Percentiles rank a stretch among this genome's conserved stretches.
phyloP scores from a whole-genome alignment of 2,113 vertebrate species.

The Petromus typicus region DNA sequence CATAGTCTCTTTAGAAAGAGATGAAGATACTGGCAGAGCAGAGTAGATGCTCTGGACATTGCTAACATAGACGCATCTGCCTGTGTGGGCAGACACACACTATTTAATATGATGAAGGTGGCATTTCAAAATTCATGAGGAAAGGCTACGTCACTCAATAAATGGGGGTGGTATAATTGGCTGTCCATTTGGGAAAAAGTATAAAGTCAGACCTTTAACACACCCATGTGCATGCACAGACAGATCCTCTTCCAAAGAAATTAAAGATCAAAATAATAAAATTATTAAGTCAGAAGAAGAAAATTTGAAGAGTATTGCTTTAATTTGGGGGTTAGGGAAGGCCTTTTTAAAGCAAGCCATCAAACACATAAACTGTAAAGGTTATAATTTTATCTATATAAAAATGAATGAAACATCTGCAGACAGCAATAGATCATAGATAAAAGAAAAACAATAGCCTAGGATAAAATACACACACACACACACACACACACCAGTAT shows the following conservation, averaged over 20 bases:
- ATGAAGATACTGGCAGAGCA: not conserved
- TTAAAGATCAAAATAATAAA: conserved; percentile 50
- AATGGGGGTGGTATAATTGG: not conserved
- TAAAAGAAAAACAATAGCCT: conserved; percentile 35
- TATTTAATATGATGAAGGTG: not conserved
- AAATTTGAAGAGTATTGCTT: not conserved
- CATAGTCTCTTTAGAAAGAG: not conserved
- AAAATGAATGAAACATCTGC: not conserved
- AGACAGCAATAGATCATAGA: not conserved
- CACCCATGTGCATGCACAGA: not conserved
- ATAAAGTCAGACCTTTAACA: not conserved
- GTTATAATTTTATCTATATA: not conserved
- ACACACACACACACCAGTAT: not conserved
- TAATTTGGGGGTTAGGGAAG: conserved; percentile 11
- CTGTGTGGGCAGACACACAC: rapidly evolving
- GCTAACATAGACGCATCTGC: not conserved
- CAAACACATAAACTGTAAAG: not conserved
- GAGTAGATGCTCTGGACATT: not conserved
- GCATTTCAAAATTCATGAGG: not conserved
- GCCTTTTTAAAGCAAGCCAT: not conserved
- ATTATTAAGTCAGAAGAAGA: conserved; percentile 26
- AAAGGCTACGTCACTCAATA: not conserved
- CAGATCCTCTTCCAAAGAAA: not conserved
- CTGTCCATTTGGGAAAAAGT: not conserved
- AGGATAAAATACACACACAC: not conserved